Conservation (phyloP, 2,113 vertebrate genomes). For the Hydropotes inermis region DNA sequence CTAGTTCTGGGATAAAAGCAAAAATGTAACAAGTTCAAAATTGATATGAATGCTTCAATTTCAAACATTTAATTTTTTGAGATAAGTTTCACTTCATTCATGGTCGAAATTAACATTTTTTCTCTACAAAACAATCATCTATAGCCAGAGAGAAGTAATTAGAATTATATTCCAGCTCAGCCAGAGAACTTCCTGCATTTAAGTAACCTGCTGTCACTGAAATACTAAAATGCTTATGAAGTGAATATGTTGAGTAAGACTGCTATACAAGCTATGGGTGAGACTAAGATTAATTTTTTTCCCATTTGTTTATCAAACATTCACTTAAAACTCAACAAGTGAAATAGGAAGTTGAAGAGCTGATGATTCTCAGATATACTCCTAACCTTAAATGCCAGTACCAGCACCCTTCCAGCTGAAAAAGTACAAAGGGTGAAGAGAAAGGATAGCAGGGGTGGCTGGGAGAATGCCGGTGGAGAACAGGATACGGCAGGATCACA, state of each 20-base stretch:
- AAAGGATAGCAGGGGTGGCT: background rate
- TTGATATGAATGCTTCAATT: background rate
- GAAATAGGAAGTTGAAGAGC: background rate
- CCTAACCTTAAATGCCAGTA: background rate
- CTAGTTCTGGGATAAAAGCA: constrained; percentile 20
- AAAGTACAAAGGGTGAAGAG: background rate
- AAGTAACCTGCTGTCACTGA: background rate
- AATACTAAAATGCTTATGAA: background rate
- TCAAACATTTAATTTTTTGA: constrained; percentile 50
- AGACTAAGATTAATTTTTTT: background rate
- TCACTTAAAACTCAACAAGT: background rate
- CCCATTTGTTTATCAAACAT: background rate
- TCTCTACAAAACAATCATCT: constrained; percentile 31
- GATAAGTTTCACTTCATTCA: constrained; percentile 28
- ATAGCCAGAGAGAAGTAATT: constrained; percentile 18
- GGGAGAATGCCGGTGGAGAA: background rate
- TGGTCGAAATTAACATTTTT: background rate
- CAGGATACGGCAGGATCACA: background rate
- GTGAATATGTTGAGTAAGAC: background rate
- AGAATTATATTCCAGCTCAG: background rate
- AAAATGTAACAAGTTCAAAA: constrained; percentile 15
- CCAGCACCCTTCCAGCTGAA: background rate
- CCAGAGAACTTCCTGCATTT: background rate
- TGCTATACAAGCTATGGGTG: background rate
- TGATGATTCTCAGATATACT: background rate